Evolutionary conservation across 2,888 invertebrate species (phyloP), one percentile per base, ranked within the genome.

Genomic region (Flexamia atlantica): DNA sequence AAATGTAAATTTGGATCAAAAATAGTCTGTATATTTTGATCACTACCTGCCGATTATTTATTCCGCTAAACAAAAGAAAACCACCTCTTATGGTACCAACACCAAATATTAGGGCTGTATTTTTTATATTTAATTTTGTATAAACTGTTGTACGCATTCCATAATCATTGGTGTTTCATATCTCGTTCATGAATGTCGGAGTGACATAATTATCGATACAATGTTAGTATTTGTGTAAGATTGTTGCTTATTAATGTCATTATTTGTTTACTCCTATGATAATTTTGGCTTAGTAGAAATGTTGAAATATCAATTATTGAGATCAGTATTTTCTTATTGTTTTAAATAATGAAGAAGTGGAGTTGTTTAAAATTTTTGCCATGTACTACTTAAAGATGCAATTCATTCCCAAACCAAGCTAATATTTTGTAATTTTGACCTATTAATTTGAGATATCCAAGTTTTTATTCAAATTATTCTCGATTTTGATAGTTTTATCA

Each of bases 91-190:
- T 28, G 64, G 64, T 14, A 28, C 64, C 30, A 64, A 64, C 64
- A 64, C 64, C 64, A 64, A 64, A 64, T 28, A 57, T 23, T 23
- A 23, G 25, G 30, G 64, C 14, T 64, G 30, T 28, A 64, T 12
- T 23, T 64, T 64, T 28, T 64, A 30, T 12, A 30, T 64, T 64
- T 64, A 30, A 57, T 57, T 50, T 50, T 50, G 57, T 57, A 57
- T 46, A 46, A 36, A 50, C 12, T 57, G 20, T 57, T 23, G 57
- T 28, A 14, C 25, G 64, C 64, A 64, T 64, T 64, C 64, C 64
- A 53, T 53, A 64, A 64, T 64, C 53, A 64, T 28, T 25, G 28
- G 64, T 64, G 64, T 64, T 64, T 64, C 28, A 64, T 64, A 5
- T 14, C 64, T 64, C 64, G 20, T 20, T 53, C 20, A 53, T 20